Evolutionary conservation across 53 echinoderm and acorn worm species (phyloP).

Genomic region (Echinometra lucunter): DNA sequence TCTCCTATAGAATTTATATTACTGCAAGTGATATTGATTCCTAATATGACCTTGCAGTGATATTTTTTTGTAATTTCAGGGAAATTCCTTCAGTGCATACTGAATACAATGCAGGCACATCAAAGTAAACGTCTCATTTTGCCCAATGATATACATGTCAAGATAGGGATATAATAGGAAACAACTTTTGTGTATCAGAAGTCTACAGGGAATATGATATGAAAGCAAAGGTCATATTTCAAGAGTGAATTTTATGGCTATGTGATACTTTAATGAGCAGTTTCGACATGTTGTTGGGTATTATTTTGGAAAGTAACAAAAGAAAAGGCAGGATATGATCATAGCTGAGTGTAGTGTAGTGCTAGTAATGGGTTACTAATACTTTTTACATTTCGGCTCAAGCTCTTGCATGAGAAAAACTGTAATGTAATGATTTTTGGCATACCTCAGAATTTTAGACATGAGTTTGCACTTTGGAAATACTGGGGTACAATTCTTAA

Average conservation of each 20-base stretch:
- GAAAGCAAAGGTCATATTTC: background rate
- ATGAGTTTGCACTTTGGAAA: background rate
- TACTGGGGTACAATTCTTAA: background rate
- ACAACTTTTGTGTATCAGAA: background rate
- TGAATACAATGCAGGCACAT: background rate
- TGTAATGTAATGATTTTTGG: conserved; percentile 1
- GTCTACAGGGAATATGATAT: background rate
- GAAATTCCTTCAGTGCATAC: background rate
- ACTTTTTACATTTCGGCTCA: background rate
- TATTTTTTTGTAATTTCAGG: background rate
- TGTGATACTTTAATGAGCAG: background rate
- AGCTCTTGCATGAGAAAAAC: background rate
- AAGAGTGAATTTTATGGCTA: background rate
- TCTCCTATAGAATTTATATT: background rate
- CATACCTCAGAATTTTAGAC: background rate
- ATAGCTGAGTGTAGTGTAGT: too few relatives aligned
- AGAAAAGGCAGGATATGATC: background rate
- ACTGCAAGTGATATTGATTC: too few relatives aligned
- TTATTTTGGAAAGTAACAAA: background rate
- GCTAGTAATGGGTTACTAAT: background rate
- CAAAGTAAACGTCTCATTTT: too few relatives aligned
- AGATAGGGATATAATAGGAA: background rate
- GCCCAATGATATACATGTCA: background rate
- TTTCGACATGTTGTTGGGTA: background rate
- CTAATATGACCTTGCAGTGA: too few relatives aligned